Evolutionary conservation across 2,797 vertebrate species (phyloP).

Genomic region (Streptopelia turtur): DNA sequence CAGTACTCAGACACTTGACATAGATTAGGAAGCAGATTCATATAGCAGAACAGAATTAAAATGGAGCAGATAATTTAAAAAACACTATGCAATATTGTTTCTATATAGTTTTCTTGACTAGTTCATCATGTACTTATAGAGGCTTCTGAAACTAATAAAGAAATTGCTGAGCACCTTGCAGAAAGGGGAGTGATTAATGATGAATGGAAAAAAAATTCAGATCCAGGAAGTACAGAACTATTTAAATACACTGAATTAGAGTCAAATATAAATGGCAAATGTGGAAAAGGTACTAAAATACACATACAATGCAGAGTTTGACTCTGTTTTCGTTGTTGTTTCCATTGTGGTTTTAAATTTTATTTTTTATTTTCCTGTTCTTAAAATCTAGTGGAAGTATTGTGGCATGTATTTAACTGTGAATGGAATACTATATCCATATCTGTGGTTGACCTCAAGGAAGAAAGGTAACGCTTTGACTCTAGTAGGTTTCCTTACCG

Average conservation of each 20-base stretch:
- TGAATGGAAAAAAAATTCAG: not conserved
- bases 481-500: not conserved
- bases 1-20: not conserved
- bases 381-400: not conserved
- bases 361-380: not conserved
- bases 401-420: not conserved
- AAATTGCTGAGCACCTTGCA: not conserved
- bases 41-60: not conserved
- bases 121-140: not conserved
- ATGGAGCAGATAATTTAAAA: not conserved
- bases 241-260: not conserved
- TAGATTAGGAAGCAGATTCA: not conserved
- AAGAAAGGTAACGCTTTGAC: not conserved
- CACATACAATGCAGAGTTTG: not conserved
- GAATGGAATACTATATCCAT: not conserved
- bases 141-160: not conserved
- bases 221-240: not conserved
- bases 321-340: not conserved
- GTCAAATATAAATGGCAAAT: not conserved
- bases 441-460: not conserved
- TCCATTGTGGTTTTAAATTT: not conserved
- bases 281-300: not conserved
- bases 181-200: not conserved
- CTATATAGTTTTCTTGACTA: not conserved
- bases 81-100: not conserved